Evolutionary conservation across 2,797 vertebrate species (phyloP), one percentile per base, ranked within the genome.

Genomic region (Protonibea diacanthus): DNA sequence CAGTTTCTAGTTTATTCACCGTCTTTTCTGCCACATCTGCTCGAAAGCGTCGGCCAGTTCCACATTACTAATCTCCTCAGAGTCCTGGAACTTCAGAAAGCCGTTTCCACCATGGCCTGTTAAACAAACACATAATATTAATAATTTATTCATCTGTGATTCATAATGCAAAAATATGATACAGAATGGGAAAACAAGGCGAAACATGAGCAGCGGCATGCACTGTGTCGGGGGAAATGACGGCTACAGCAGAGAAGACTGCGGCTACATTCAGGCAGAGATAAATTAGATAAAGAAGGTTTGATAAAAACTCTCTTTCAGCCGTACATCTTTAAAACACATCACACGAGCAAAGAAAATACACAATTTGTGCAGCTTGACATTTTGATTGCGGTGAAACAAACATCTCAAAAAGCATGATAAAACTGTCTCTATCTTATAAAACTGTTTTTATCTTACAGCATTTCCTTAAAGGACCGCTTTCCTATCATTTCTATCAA

Each of bases 1-100:
- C 2, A 25, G 7, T 38, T 63, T 27, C 11, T 21, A 12, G 8
- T 48, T 68, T 25, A 62, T 73, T 83, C 92, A 98, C 98, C 98
- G 96, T 91, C 97, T 96, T 90, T 99, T 99, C 92, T 99, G 97
- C 98, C 98, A 99, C 98, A 99, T 99, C 91, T 99, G 98, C 90
- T 99, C 97, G 89, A 99, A 99, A 7, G 98, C 98, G 80, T 99
- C 98, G 0, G 97, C 98, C 85, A 99, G 95, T 76, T 99, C 98
- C 88, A 99, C 97, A 45, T 99, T 99, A 74, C 98, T 99, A 74
- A 99, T 99, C 95, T 99, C 98, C 94, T 99, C 98, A 3, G 98
- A 99, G 94, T 99, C 98, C 89, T 99, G 98, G 93, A 99, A 99
- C 94, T 99, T 99, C 82, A 99, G 93, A 85, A 99, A 99, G 59